Conservation (phyloP, 2,888 invertebrate species). For the Oxycera nigricornis region DNA sequence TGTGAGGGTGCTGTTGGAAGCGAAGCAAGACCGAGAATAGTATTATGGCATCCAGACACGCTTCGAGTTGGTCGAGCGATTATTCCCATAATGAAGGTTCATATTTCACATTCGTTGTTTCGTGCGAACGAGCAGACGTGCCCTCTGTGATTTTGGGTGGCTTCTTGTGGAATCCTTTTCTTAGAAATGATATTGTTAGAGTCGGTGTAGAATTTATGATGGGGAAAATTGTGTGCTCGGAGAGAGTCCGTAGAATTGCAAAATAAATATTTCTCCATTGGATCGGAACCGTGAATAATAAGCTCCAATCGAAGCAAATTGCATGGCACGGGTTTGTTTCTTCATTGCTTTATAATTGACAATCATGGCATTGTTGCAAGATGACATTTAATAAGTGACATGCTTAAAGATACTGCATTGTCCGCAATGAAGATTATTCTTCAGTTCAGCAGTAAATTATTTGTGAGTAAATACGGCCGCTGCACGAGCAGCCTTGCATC, state of each 20-base stretch:
- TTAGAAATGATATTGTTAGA: neutral
- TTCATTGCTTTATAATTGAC: neutral
- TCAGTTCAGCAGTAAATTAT: no score
- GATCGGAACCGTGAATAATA: neutral
- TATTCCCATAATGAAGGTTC: slow-evolving; percentile 19
- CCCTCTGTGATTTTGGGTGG: neutral
- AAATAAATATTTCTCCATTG: neutral
- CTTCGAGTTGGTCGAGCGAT: slow-evolving; percentile 29
- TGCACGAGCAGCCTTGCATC: no score
- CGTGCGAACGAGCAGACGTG: slow-evolving; percentile 5
- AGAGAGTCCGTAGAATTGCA: neutral
- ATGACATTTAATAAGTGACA: no score
- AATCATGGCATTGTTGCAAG: no score
- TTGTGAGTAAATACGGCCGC: no score
- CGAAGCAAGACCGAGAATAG: slow-evolving; percentile 11
- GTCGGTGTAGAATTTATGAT: neutral
- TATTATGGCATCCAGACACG: slow-evolving; percentile 23
- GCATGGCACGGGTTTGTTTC: neutral
- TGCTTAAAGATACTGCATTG: no score
- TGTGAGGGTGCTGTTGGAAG: neutral
- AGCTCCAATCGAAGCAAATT: neutral
- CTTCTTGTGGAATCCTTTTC: neutral
- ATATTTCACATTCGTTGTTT: slow-evolving; percentile 14
- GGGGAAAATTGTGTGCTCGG: no score
- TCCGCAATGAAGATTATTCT: no score